Base-by-base conservation (phyloP, 1,140 invertebrate species). In the Drosophila sp. region DNA sequence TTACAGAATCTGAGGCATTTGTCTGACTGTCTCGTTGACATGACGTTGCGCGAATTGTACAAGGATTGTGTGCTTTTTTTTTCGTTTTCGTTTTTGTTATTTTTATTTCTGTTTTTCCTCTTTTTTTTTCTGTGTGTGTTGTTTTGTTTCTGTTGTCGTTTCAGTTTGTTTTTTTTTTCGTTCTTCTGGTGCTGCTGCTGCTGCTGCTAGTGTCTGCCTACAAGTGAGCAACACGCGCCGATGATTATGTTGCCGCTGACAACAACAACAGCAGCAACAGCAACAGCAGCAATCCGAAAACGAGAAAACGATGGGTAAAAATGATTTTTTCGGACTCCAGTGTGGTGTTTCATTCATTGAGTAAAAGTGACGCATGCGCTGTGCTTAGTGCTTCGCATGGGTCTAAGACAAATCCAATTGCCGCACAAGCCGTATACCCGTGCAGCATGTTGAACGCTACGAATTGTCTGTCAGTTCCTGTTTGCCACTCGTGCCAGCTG, bases 1-100 rank as follows among this genome's bases (percentile, higher is more conserved):
- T 70, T 67, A 72, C 50, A 64, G 60, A 60, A 67, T 61, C 64
- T 78, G 75, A 32, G 80, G 84, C 83, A 83, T 79, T 86, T 80
- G 84, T 89, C 84, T 83, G 83, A 89, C 85, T 87, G 83, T 87
- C 83, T 87, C 70, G 83, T 87, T 87, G 83, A 87, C 83, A 87
- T 87, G 83, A 87, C 83, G 79, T 80, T 79, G 84, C 76, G 79
- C 84, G 83, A 87, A 89, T 87, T 86, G 79, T 87, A 71, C 66
- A 78, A 76, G 71, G 69, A 70, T 87, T 87, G 85, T 82, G 72
- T 66, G 74, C 74, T 71, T 73, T 38, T 10, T 38, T 8, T 38
- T 8, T 38, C 66, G 70, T 58, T 72, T 61, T 68, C 47, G 44
- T 38, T 32, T 23, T 38, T 30, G 17, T 47, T 47, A 47, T 50